phyloP scores from a whole-genome alignment of 1,140 invertebrate species.

The Teleopsis dalmanni region DNA sequence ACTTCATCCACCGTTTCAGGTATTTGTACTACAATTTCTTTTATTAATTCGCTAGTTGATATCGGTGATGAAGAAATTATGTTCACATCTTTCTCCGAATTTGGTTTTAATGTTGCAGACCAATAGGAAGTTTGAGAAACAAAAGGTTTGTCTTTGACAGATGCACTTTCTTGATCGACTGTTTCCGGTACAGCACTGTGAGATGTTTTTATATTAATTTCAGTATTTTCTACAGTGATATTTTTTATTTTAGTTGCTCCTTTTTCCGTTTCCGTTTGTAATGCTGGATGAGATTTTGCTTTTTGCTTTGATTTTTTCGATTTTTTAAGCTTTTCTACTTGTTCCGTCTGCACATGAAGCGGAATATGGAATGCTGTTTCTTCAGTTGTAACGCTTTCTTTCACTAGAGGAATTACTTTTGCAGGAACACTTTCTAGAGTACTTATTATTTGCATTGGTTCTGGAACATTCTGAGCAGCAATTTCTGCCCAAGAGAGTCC shows the following conservation, averaged over 20 bases:
- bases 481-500: slow-evolving; percentile 39
- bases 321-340: slow-evolving; percentile 21
- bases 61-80: too few species aligned
- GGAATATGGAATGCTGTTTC: neutral
- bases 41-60: neutral
- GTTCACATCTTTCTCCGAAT: too few species aligned
- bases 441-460: slow-evolving; percentile 29
- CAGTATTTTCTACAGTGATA: neutral
- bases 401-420: neutral
- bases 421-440: slow-evolving; percentile 10
- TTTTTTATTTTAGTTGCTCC: neutral
- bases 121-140: slow-evolving; percentile 38
- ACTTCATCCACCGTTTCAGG: slow-evolving; percentile 16
- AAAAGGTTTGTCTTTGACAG: slow-evolving; percentile 12
- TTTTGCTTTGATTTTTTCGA: slow-evolving; percentile 33
- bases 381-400: neutral
- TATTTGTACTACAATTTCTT: neutral
- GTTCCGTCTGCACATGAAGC: slow-evolving; percentile 5
- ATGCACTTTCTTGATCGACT: neutral
- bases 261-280: neutral
- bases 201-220: neutral
- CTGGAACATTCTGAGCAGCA: slow-evolving; percentile 37
- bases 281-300: slow-evolving; percentile 22
- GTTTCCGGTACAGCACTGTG: neutral
- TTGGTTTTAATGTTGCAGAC: slow-evolving; percentile 33